These are phyloP conservation scores for Agriopis aurantiaria DNA, from an alignment of 2,888 invertebrate genomes.

Conservation along the genomic window DNA sequence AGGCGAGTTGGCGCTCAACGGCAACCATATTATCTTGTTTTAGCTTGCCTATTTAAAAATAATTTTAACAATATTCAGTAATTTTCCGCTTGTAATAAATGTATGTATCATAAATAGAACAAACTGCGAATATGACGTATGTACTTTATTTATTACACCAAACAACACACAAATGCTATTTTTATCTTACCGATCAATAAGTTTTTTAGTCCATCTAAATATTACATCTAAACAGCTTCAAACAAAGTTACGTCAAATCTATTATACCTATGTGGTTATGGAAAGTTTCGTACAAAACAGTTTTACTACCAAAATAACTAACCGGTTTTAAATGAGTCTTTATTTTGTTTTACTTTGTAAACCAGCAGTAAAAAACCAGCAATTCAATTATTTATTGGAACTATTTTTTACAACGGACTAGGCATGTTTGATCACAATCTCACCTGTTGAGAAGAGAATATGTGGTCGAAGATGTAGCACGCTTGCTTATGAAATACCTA, in stretches of 20 bases:
- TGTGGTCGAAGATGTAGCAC: too few relatives aligned
- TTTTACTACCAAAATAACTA: neutral
- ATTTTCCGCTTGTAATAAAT: neutral
- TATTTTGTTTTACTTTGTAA: too few relatives aligned
- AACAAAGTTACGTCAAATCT: neutral
- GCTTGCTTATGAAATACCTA: too few relatives aligned
- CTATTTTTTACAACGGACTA: too few relatives aligned
- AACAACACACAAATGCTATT: neutral
- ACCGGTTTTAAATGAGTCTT: neutral
- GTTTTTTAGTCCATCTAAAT: neutral
- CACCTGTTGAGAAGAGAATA: too few relatives aligned
- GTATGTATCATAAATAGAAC: neutral
- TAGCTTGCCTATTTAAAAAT: too few relatives aligned
- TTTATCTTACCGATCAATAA: neutral
- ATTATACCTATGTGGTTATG: neutral
- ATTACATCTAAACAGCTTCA: too few relatives aligned
- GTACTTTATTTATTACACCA: neutral
- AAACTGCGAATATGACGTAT: neutral
- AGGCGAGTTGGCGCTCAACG: too few relatives aligned
- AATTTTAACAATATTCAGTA: neutral
- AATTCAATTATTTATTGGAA: too few relatives aligned
- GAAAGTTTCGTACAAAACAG: neutral
- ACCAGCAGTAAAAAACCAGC: too few relatives aligned
- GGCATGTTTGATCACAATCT: too few relatives aligned
- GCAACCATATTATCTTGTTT: too few relatives aligned